Evolutionary conservation across 2,113 vertebrate species (phyloP).

Genomic region (Nyctereutes procyonoides): DNA sequence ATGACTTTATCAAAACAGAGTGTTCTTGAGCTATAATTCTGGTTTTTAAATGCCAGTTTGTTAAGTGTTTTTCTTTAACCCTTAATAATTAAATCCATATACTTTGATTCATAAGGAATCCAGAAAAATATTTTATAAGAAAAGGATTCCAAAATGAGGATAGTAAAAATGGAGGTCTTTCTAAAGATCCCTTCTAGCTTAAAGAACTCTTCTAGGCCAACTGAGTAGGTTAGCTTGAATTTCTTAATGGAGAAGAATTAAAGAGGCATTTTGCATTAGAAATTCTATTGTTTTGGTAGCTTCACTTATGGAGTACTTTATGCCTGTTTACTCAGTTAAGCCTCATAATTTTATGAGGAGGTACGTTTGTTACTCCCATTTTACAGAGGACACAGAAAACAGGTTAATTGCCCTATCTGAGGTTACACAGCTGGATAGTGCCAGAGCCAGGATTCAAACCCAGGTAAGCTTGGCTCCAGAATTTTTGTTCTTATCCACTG

Average conservation of each 20-base stretch:
- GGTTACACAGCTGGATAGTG: not conserved
- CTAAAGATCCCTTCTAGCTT: not conserved
- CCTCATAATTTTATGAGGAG: not conserved
- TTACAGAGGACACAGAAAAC: constrained; percentile 18
- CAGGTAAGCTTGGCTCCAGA: not conserved
- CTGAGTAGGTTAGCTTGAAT: constrained; percentile 44
- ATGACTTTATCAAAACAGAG: not conserved
- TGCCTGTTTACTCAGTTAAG: not conserved
- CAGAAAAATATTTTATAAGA: constrained; percentile 39
- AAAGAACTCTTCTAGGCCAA: not conserved
- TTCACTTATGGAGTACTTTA: not conserved
- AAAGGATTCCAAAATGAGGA: not conserved
- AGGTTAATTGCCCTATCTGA: not conserved
- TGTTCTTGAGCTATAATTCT: not conserved
- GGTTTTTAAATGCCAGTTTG: not conserved
- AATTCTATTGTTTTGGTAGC: not conserved
- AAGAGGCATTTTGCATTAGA: not conserved
- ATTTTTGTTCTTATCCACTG: not conserved
- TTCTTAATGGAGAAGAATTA: constrained; percentile 18
- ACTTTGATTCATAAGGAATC: constrained; percentile 45
- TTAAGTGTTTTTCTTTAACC: constrained; percentile 35
- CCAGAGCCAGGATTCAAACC: constrained; percentile 34
- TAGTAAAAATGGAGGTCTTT: constrained; percentile 1
- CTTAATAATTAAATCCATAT: not conserved
- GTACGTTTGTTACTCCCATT: not conserved